Percentiles rank a stretch among this genome's conserved stretches.
Evolutionary conservation across 2,113 vertebrate species (phyloP).

Genomic region (Austrofundulus limnaeus): DNA sequence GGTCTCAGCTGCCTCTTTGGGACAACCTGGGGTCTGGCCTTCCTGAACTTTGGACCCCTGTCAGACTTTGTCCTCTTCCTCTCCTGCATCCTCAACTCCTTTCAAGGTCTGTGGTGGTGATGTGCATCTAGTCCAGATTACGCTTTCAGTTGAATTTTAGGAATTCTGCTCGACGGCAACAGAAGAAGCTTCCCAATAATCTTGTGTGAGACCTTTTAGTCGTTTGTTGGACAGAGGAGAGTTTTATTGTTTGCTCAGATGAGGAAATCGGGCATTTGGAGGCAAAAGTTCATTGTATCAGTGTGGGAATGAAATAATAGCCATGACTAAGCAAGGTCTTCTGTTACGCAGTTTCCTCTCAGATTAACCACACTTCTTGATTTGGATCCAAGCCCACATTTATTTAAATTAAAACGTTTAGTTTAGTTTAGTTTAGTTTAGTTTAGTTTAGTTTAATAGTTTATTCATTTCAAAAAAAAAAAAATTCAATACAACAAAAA

Average conservation of each 20-base stretch:
- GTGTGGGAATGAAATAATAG: constrained; percentile 52
- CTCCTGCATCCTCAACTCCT: constrained; percentile 75
- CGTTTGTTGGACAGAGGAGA: background rate
- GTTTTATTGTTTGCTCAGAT: constrained; percentile 36
- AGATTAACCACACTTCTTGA: background rate
- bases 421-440: too few species aligned
- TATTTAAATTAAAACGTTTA: too few species aligned
- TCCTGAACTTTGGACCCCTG: constrained; percentile 63
- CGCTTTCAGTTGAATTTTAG: too few species aligned
- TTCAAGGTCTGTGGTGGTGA: constrained; percentile 71
- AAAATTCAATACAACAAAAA: too few species aligned
- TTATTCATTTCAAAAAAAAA: too few species aligned
- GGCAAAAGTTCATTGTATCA: constrained; percentile 49
- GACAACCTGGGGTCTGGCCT: constrained; percentile 72
- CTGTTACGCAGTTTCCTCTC: constrained; percentile 41
- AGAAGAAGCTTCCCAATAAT: background rate
- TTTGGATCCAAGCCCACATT: constrained; percentile 6
- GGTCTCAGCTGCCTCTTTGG: constrained; percentile 80
- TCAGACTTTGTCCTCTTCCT: constrained; percentile 62
- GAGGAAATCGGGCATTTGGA: too few species aligned
- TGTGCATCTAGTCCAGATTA: background rate
- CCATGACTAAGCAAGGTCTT: constrained; percentile 28
- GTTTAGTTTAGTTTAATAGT: too few species aligned
- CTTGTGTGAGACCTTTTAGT: background rate
- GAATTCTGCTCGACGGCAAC: too few species aligned